Conservation (phyloP, 2,888 invertebrate species). For the Plutella xylostella region DNA sequence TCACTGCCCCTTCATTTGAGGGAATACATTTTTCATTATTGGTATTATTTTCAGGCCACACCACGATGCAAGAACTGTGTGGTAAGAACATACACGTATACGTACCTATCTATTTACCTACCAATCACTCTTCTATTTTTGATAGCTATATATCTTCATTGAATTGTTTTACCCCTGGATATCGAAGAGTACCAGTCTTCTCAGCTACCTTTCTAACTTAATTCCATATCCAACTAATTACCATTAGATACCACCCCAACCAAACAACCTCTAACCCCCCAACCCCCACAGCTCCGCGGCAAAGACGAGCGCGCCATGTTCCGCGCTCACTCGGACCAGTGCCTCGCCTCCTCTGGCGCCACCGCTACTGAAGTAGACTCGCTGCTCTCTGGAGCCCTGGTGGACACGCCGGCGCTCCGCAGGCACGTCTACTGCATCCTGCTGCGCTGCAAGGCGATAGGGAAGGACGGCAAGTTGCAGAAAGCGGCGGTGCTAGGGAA, state of each 20-base stretch:
- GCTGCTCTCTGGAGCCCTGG: conserved; percentile 36
- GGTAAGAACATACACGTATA: conserved; percentile 23
- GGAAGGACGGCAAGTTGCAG: conserved; percentile 55
- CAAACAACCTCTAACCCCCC: too few species aligned
- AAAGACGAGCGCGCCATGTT: conserved; percentile 57
- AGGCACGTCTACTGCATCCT: conserved; percentile 55
- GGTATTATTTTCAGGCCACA: conserved; percentile 28
- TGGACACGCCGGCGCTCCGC: conserved; percentile 32
- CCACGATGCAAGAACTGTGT: conserved; percentile 51
- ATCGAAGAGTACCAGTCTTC: not conserved
- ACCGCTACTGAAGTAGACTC: conserved; percentile 28
- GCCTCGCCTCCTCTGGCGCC: conserved; percentile 33
- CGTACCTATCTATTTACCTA: not conserved
- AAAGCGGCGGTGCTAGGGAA: conserved; percentile 44
- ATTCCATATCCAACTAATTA: too few species aligned
- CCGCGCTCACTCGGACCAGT: conserved; percentile 50
- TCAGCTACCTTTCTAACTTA: too few species aligned
- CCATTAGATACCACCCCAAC: too few species aligned
- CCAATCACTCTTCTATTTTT: too few species aligned
- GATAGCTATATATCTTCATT: not conserved
- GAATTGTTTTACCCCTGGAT: not conserved
- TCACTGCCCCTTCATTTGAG: too few species aligned
- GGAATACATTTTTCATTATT: too few species aligned
- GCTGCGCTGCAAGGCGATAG: conserved; percentile 48
- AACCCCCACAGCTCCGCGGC: conserved; percentile 14